Conservation (phyloP, 1,140 invertebrate species). For the Helicoverpa zea region DNA sequence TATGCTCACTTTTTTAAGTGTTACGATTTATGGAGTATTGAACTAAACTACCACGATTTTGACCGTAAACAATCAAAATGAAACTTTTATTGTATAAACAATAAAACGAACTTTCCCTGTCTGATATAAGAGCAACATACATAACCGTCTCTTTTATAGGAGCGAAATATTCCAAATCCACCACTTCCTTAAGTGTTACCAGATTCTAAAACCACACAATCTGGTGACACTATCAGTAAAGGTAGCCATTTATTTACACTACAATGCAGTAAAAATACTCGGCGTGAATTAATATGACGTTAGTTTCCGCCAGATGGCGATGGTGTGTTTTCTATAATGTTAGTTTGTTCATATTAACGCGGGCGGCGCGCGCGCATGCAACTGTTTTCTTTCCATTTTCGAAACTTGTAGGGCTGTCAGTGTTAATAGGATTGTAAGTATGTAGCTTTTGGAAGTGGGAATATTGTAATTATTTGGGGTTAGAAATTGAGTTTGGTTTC, state of each 20-base stretch:
- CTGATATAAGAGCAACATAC: too few species aligned
- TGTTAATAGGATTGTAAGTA: not conserved
- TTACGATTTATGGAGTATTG: too few species aligned
- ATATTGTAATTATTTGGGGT: not conserved
- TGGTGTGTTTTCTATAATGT: conserved; percentile 63
- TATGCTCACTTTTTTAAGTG: too few species aligned
- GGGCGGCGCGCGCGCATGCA: conserved; percentile 67
- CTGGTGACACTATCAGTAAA: conserved; percentile 29
- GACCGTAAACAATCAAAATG: too few species aligned
- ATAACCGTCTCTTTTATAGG: too few species aligned
- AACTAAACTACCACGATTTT: too few species aligned
- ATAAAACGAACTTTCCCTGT: too few species aligned
- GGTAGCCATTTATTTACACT: conserved; percentile 28
- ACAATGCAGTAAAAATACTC: conserved; percentile 25
- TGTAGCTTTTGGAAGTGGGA: not conserved
- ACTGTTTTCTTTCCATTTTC: conserved; percentile 73
- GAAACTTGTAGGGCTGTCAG: conserved; percentile 60
- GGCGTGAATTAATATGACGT: conserved; percentile 38
- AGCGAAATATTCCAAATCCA: not conserved
- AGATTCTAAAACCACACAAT: not conserved
- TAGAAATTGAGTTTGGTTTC: not conserved
- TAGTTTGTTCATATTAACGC: conserved; percentile 70
- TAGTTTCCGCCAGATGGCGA: conserved; percentile 71
- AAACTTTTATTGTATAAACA: too few species aligned
- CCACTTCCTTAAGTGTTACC: not conserved